Evolutionary conservation across 2,113 vertebrate species (phyloP).

Genomic region (Zootoca vivipara): DNA sequence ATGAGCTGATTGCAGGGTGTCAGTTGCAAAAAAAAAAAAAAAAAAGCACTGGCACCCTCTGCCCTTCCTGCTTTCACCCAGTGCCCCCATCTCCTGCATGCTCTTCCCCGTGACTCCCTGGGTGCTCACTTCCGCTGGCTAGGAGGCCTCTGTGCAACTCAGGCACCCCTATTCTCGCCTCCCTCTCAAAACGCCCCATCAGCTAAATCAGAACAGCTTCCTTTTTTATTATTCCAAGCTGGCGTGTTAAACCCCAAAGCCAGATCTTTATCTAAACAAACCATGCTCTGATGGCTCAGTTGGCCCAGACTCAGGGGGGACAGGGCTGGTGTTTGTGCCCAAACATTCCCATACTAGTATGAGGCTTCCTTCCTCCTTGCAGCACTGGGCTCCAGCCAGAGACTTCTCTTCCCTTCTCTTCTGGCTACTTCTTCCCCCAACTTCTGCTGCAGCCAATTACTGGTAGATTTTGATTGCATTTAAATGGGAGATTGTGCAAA

Average conservation of each 20-base stretch:
- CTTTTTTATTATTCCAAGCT: not conserved
- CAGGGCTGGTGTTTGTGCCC: not conserved
- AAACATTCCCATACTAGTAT: not conserved
- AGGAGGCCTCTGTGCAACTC: not conserved
- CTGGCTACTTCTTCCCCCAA: not conserved
- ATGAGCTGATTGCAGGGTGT: not conserved
- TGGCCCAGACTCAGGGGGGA: constrained; percentile 24
- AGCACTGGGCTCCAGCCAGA: not conserved
- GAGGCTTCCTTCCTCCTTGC: too few species aligned
- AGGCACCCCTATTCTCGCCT: not conserved
- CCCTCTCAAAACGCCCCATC: not conserved
- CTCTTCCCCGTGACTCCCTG: not conserved
- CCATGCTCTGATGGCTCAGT: not conserved
- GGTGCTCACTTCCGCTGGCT: not conserved
- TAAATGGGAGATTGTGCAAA: not conserved
- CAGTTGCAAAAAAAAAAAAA: too few species aligned
- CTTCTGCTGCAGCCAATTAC: too few species aligned
- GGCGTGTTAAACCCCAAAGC: constrained; percentile 17
- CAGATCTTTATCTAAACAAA: constrained; percentile 42
- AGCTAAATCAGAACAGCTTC: constrained; percentile 42
- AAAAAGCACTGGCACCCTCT: too few species aligned
- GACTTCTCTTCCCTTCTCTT: not conserved
- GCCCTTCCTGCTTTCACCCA: not conserved
- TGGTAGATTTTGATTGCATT: not conserved
- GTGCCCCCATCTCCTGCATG: not conserved